Conservation (phyloP, 1,140 invertebrate genomes). For the Zelostemma sp. region DNA sequence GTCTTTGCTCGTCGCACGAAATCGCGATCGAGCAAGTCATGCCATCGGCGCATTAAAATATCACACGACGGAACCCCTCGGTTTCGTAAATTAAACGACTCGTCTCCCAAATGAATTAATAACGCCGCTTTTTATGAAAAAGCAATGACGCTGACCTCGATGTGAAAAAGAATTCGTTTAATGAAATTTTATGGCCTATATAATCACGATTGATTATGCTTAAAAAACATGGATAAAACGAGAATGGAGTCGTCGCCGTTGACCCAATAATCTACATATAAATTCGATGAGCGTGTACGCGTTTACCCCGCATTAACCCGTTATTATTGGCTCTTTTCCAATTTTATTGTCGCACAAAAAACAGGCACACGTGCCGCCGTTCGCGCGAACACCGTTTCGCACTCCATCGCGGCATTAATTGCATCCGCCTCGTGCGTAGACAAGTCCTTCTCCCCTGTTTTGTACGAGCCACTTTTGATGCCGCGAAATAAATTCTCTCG, state of each 20-base stretch:
- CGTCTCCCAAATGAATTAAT: too few relatives aligned
- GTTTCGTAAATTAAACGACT: too few relatives aligned
- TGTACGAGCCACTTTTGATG: background rate
- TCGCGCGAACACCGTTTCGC: constrained; percentile 35
- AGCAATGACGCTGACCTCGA: background rate
- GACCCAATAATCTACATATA: constrained; percentile 3
- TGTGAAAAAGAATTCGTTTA: background rate
- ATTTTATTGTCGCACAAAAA: constrained; percentile 35
- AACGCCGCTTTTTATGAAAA: too few relatives aligned
- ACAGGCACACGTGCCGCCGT: constrained; percentile 35
- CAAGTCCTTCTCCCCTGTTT: constrained; percentile 8
- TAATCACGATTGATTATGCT: background rate
- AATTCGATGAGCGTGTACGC: background rate
- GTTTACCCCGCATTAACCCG: constrained; percentile 15
- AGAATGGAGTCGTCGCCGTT: background rate
- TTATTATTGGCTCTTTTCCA: constrained; percentile 41
- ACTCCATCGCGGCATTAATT: constrained; percentile 45
- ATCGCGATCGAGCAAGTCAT: background rate
- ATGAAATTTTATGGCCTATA: background rate
- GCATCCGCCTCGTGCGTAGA: constrained; percentile 33
- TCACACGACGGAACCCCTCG: background rate
- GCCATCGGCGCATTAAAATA: constrained; percentile 8
- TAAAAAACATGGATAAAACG: too few relatives aligned
- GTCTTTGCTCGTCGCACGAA: background rate
- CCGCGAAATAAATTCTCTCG: background rate